A percentile compares a stretch with the other conserved stretches of the same genome.
Evolutionary conservation across 2,113 vertebrate species (phyloP).

Genomic region (Bos indicus): DNA sequence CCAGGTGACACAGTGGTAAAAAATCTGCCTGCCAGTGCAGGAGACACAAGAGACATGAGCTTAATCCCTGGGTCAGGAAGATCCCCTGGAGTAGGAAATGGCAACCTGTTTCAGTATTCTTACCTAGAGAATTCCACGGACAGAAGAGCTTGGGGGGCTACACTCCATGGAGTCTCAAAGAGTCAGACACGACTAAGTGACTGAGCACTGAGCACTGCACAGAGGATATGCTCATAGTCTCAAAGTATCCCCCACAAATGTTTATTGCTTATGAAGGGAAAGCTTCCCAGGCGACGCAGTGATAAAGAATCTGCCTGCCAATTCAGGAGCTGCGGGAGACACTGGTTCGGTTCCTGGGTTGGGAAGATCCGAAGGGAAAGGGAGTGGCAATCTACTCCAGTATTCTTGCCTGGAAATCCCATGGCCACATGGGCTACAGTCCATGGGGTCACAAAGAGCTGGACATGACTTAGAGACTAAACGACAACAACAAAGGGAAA

Average conservation of each 20-base stretch:
- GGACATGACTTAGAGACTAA: not conserved
- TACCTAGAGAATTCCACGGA: not conserved
- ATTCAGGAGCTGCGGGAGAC: not conserved
- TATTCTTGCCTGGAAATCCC: too few relatives aligned
- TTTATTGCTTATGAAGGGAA: not conserved
- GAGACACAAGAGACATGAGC: not conserved
- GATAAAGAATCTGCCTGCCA: not conserved
- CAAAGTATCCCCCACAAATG: not conserved
- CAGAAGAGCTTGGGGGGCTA: not conserved
- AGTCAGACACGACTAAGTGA: not conserved
- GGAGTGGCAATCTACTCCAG: not conserved
- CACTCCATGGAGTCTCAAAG: not conserved
- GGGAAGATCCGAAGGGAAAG: not conserved
- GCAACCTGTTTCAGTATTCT: not conserved
- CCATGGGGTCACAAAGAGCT: not conserved
- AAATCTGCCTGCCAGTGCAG: not conserved
- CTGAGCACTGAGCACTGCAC: not conserved
- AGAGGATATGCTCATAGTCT: not conserved
- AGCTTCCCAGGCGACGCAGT: not conserved
- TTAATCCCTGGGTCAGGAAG: not conserved
- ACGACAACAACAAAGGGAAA: not conserved
- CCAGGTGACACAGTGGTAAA: not conserved
- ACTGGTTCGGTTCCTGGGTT: not conserved
- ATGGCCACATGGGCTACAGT: too few relatives aligned
- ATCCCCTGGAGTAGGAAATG: not conserved